Evolutionary conservation across 30 jellyfish, hydroid and myxozoan species (phyloP).

Genomic region (Phacellophora camtschatica): DNA sequence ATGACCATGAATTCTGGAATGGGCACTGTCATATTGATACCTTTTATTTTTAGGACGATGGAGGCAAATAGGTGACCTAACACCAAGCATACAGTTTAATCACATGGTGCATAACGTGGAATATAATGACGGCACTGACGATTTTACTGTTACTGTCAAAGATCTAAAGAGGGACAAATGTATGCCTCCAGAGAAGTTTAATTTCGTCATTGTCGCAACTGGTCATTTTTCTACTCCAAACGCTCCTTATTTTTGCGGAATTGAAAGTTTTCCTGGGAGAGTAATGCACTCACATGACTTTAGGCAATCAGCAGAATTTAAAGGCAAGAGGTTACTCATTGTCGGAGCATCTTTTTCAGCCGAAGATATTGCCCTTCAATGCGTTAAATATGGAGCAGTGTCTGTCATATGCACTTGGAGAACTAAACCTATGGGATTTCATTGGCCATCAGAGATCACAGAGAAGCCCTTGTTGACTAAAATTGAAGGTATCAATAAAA

Average conservation of each 20-base stretch:
- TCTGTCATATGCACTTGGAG: constrained; percentile 54
- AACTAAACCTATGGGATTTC: constrained; percentile 61
- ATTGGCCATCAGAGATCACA: constrained; percentile 68
- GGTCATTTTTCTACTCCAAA: constrained; percentile 82
- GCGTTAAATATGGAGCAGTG: constrained; percentile 68
- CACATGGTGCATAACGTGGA: constrained; percentile 60
- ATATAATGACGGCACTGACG: constrained; percentile 24
- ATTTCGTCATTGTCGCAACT: constrained; percentile 65
- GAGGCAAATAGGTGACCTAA: constrained; percentile 6
- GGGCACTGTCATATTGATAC: too few species aligned
- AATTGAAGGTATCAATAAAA: constrained; percentile 40
- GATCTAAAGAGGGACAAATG: constrained; percentile 25
- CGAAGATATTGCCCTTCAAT: constrained; percentile 79
- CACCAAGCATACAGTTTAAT: constrained; percentile 7
- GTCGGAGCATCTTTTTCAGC: constrained; percentile 81
- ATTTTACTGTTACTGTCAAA: constrained; percentile 28
- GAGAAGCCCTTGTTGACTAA: constrained; percentile 55
- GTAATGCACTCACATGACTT: constrained; percentile 81
- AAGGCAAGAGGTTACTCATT: constrained; percentile 19
- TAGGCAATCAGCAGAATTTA: constrained; percentile 54
- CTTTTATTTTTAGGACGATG: constrained; percentile 50
- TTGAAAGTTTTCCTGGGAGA: constrained; percentile 66
- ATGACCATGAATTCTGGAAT: too few species aligned
- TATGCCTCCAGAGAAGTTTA: constrained; percentile 24
- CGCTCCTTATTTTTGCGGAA: constrained; percentile 64